Percentiles rank a stretch among this genome's conserved stretches.
Conservation (phyloP, 2,888 invertebrate species). For the Chouioia cunea region DNA sequence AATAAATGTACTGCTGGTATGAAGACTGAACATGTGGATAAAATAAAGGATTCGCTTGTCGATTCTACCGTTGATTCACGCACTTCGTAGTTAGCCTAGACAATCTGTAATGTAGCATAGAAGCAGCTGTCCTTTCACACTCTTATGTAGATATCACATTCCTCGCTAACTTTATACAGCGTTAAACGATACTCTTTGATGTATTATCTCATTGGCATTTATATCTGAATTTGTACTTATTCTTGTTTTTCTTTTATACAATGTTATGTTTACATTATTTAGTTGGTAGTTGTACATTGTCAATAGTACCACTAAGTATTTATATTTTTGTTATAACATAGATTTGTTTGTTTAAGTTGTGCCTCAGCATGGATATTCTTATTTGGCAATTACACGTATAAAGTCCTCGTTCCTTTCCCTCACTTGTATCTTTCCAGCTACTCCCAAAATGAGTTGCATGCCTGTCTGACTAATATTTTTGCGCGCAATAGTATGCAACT, state of each 20-base stretch:
- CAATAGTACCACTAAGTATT: constrained; percentile 45
- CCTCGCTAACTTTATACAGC: background rate
- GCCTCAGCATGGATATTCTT: constrained; percentile 23
- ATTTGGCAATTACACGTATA: constrained; percentile 9
- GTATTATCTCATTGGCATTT: constrained; percentile 1
- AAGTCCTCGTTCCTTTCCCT: constrained; percentile 27
- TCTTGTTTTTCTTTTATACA: constrained; percentile 39
- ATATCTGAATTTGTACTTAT: constrained; percentile 34
- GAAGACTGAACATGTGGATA: constrained; percentile 46
- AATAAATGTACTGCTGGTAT: constrained; percentile 43
- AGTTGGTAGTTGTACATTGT: constrained; percentile 23
- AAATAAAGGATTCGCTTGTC: constrained; percentile 50
- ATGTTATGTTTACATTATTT: constrained; percentile 17
- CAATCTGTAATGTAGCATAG: constrained; percentile 15
- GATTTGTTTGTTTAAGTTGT: constrained; percentile 42
- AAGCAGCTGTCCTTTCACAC: background rate
- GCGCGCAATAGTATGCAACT: too few species aligned
- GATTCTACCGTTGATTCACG: constrained; percentile 33
- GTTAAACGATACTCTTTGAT: constrained; percentile 6
- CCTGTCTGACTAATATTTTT: too few species aligned
- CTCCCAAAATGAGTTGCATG: background rate
- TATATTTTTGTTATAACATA: constrained; percentile 44
- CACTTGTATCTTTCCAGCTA: constrained; percentile 12
- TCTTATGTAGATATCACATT: constrained; percentile 1
- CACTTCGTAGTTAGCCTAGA: constrained; percentile 43